A percentile compares a stretch with the other conserved stretches of the same genome.
phyloP scores from a whole-genome alignment of 2,113 vertebrate species.

The Callipepla californica region DNA sequence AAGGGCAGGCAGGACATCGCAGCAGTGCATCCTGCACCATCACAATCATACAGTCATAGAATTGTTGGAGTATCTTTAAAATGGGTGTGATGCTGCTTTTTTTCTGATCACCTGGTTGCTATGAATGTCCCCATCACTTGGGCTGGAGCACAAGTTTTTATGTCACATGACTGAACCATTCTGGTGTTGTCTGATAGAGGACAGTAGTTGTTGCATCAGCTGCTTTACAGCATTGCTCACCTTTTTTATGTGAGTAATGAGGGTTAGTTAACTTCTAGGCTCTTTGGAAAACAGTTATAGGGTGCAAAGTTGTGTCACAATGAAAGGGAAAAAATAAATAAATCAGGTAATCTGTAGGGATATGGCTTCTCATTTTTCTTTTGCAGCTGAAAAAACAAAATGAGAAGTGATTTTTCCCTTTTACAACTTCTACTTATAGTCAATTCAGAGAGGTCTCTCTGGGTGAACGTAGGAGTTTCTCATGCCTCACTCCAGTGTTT shows the following conservation, averaged over 20 bases:
- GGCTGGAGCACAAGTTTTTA: neutral
- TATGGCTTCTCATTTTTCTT: neutral
- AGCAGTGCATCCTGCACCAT: neutral
- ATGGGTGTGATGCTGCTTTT: no score
- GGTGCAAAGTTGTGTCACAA: neutral
- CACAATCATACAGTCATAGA: neutral
- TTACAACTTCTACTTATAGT: slow-evolving; percentile 44
- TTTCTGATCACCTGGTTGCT: no score
- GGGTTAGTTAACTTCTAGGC: neutral
- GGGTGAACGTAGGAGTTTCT: slow-evolving; percentile 54
- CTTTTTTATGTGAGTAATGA: fast-evolving
- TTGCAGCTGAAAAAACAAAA: slow-evolving; percentile 22
- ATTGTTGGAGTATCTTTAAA: no score
- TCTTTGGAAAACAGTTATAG: neutral
- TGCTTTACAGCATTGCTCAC: neutral
- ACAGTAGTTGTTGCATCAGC: neutral
- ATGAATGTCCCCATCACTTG: neutral
- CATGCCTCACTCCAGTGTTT: slow-evolving; percentile 53
- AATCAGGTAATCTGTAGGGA: neutral
- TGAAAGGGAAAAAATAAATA: neutral
- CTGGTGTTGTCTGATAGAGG: neutral
- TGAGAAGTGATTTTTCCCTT: slow-evolving; percentile 52
- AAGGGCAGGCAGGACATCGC: neutral
- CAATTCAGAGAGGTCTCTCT: slow-evolving; percentile 52
- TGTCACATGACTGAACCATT: fast-evolving